Evolutionary conservation across 2,797 vertebrate genomes (phyloP).

Genomic region (Vespertilio murinus): DNA sequence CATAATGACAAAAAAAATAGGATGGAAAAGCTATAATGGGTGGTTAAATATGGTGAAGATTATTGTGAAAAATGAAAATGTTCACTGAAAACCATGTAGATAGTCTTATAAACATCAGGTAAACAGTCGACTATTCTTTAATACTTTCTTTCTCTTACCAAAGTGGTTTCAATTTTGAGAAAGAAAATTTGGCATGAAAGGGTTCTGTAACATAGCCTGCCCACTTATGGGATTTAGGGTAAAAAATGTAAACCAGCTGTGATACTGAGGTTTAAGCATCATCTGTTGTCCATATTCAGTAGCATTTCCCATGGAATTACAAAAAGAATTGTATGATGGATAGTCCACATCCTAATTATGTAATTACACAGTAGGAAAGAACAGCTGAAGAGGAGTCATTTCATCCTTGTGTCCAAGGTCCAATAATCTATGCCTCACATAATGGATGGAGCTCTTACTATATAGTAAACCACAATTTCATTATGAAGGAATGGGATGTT

Average conservation of each 20-base stretch:
- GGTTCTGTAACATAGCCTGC: slow-evolving; percentile 70
- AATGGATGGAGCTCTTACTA: slow-evolving; percentile 34
- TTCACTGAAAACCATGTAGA: neutral
- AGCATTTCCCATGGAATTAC: slow-evolving; percentile 79
- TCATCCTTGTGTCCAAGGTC: slow-evolving; percentile 50
- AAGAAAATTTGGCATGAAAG: slow-evolving; percentile 75
- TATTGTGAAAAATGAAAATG: neutral
- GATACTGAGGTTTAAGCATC: slow-evolving; percentile 72
- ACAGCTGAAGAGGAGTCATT: slow-evolving; percentile 75
- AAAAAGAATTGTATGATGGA: slow-evolving; percentile 71
- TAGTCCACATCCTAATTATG: slow-evolving; percentile 75
- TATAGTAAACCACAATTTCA: slow-evolving; percentile 19
- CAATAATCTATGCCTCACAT: slow-evolving; percentile 30
- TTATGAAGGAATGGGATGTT: slow-evolving; percentile 59
- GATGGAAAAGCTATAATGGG: neutral
- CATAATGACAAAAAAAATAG: neutral
- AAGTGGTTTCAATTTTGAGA: slow-evolving; percentile 69
- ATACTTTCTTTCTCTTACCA: slow-evolving; percentile 51
- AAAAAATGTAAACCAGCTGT: slow-evolving; percentile 78
- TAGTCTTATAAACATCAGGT: slow-evolving; percentile 40
- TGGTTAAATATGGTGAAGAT: neutral
- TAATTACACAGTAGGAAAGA: slow-evolving; percentile 78
- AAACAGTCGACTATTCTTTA: slow-evolving; percentile 30
- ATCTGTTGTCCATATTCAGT: slow-evolving; percentile 75
- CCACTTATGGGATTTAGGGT: slow-evolving; percentile 65